Conservation (phyloP, 2,888 invertebrate genomes). For the Matsumyia berberina region DNA sequence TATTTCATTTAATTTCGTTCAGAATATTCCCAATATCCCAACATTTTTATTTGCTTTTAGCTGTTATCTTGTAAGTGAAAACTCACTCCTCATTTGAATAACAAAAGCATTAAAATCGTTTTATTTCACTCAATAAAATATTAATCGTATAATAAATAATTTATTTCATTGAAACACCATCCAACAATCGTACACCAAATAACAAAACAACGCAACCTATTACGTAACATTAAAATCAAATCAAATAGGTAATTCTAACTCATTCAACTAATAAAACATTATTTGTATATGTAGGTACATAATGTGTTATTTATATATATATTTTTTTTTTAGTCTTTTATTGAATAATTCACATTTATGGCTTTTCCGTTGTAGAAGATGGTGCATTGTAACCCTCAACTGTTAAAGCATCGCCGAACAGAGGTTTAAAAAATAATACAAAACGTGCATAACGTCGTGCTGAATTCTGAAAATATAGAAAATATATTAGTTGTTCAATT, state of each 20-base stretch:
- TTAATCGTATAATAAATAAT: slow-evolving; percentile 39
- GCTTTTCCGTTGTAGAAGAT: slow-evolving; percentile 78
- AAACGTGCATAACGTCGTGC: slow-evolving; percentile 90
- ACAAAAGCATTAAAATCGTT: not conserved
- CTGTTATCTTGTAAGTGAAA: not conserved
- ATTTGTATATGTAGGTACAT: not conserved
- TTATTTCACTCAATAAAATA: not conserved
- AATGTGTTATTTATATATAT: no score
- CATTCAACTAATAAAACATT: not conserved
- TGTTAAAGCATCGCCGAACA: slow-evolving; percentile 89
- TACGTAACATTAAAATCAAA: slow-evolving; percentile 1
- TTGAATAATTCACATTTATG: slow-evolving; percentile 5
- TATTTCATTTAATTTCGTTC: no score
- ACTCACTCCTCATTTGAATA: not conserved
- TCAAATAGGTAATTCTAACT: not conserved
- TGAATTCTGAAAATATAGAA: slow-evolving; percentile 88
- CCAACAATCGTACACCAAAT: slow-evolving; percentile 1
- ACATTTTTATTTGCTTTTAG: not conserved
- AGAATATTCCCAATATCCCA: not conserved
- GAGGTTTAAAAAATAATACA: slow-evolving; percentile 90
- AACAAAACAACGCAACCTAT: slow-evolving; percentile 23
- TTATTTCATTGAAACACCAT: slow-evolving; percentile 34
- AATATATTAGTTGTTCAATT: no score
- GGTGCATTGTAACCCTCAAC: slow-evolving; percentile 88
- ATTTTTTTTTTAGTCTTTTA: not conserved